Evolutionary conservation across 2,888 invertebrate species (phyloP), one percentile per base, ranked within the genome.

Genomic region (Leptopilina drosophilae): DNA sequence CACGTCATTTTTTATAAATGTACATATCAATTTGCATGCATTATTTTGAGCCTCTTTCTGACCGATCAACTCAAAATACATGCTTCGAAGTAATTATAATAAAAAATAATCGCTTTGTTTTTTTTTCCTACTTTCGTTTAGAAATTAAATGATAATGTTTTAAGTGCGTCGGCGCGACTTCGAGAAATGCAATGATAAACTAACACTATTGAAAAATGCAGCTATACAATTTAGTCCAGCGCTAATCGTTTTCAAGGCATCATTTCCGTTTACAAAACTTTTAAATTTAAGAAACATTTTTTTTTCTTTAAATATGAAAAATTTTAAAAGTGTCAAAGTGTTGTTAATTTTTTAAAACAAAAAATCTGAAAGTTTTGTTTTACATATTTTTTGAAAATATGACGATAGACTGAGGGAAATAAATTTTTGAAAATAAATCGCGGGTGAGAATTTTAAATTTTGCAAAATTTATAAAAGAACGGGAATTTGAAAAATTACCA

Each of bases 221-320:
- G 14, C 26, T 33, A 56, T 12, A 20, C 53, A 56, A 73, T 56
- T 73, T 73, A 73, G 73, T 73, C 53, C 12, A 69, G 53, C 8
- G 7, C 69, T 8, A 53, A 14, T 69, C 73, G 73, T 73, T 73
- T 73, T 73, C 73, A 49, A 53, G 53, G 73, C 73, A 8, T 33
- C 26, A 73, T 7, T n/a, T 12, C 9, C 5, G 2, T 20, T 33
- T 53, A 12, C 3, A 12, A 53, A 0, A 26, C 2, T 26, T 46
- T 14, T 3, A 69, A 49, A 69, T 20, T 26, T 7, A 0, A 20
- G 3, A 33, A 33, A 33, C 20, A 20, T 1, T 26, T 49, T 26
- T 53, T 12, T 67, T 49, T 12, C 11, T 49, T 49, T 49, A n/a
- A 6, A 8, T 15, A 62, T 62, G 62, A 62, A 62, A 62, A 62